Conservation (phyloP, 2,797 vertebrate genomes). For the Tolypeutes matacus region DNA sequence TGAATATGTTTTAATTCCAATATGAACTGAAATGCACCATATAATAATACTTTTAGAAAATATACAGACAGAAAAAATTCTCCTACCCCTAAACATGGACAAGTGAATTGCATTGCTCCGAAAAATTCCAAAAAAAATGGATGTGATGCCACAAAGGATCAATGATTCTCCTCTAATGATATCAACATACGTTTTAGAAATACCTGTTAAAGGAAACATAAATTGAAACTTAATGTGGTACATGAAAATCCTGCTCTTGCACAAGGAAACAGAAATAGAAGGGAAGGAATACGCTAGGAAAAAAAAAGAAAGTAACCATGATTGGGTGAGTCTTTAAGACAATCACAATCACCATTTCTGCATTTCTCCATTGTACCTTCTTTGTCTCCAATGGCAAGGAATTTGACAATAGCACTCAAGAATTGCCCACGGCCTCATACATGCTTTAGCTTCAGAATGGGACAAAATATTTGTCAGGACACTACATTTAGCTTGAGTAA, state of each 20-base stretch:
- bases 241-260: background rate
- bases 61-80: background rate
- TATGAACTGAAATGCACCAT: background rate
- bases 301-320: background rate
- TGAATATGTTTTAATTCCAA: constrained; percentile 43
- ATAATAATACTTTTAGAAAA: constrained; percentile 57
- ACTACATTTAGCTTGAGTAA: background rate
- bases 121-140: constrained; percentile 67
- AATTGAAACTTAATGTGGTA: background rate
- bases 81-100: constrained; percentile 55
- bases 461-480: background rate
- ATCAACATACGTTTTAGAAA: constrained; percentile 78
- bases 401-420: background rate
- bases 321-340: background rate
- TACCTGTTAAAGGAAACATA: constrained; percentile 66
- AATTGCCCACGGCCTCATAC: background rate
- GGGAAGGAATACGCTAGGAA: background rate
- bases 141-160: constrained; percentile 68
- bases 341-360: background rate
- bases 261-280: constrained; percentile 30
- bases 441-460: background rate
- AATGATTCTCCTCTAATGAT: constrained; percentile 79
- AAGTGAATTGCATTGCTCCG: background rate
- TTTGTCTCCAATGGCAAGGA: background rate
- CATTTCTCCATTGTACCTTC: background rate